Conservation (phyloP, 2,797 vertebrate species). For the Etheostoma nigrum region DNA sequence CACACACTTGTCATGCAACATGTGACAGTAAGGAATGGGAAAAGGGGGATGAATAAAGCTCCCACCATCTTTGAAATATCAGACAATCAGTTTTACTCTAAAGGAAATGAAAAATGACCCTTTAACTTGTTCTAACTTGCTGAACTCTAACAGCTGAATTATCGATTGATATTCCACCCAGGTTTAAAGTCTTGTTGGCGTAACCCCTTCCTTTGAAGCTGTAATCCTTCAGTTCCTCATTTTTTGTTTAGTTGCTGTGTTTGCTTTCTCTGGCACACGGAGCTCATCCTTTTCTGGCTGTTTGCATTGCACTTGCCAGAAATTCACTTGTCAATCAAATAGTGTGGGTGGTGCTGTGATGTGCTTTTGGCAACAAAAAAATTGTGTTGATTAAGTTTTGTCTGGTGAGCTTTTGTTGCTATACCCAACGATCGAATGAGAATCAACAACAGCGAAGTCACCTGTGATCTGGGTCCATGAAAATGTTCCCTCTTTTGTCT, state of each 20-base stretch:
- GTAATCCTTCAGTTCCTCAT: constrained; percentile 8
- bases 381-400: no score
- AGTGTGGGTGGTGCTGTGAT: constrained; percentile 5
- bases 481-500: neutral
- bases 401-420: no score
- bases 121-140: neutral
- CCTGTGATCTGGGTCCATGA: neutral
- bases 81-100: neutral
- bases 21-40: constrained; percentile 37
- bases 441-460: no score
- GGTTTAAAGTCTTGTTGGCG: constrained; percentile 40
- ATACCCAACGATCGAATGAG: no score
- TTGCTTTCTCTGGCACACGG: constrained; percentile 55
- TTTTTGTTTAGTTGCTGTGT: constrained; percentile 43
- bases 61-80: neutral
- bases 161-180: constrained; percentile 8
- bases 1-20: constrained; percentile 37
- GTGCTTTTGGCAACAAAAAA: no score
- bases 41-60: constrained; percentile 9
- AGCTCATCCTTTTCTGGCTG: constrained; percentile 40
- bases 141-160: neutral
- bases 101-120: neutral
- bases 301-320: constrained; percentile 48
- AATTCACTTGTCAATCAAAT: constrained; percentile 49
- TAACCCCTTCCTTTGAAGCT: constrained; percentile 20